Percentiles rank a stretch among this genome's conserved stretches.
Evolutionary conservation across 1,140 invertebrate genomes (phyloP).

Genomic region (Reticulitermes speratus): DNA sequence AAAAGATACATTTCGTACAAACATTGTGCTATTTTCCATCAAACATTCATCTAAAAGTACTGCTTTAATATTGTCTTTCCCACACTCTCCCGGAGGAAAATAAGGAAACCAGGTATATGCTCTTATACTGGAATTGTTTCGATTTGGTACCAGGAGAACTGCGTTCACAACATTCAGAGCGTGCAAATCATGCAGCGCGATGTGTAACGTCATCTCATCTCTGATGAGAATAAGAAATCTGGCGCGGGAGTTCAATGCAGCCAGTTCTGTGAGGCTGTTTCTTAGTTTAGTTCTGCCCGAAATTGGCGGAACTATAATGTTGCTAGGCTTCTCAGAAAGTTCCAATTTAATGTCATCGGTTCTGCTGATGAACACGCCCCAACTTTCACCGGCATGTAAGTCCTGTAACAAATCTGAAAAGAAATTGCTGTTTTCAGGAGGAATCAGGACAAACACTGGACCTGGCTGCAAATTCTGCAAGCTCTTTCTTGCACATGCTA

Average conservation of each 20-base stretch:
- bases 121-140: not conserved
- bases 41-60: not conserved
- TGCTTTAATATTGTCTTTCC: not conserved
- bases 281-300: not conserved
- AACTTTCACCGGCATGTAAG: not conserved
- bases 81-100: not conserved
- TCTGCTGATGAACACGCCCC: no score
- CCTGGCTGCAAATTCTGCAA: not conserved
- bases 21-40: not conserved
- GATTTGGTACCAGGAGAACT: not conserved
- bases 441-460: not conserved
- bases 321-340: not conserved
- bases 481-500: not conserved
- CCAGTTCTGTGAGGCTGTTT: not conserved
- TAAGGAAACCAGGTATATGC: not conserved
- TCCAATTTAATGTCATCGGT: not conserved
- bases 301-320: not conserved
- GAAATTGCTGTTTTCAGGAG: not conserved
- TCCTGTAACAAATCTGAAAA: not conserved
- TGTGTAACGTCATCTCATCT: not conserved
- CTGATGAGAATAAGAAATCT: not conserved
- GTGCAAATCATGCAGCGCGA: not conserved
- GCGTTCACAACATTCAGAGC: not conserved
- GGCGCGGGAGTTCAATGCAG: not conserved
- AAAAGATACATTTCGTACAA: no score